phyloP scores from a whole-genome alignment of 2,888 invertebrate genomes.

The Napeogenes sylphis region DNA sequence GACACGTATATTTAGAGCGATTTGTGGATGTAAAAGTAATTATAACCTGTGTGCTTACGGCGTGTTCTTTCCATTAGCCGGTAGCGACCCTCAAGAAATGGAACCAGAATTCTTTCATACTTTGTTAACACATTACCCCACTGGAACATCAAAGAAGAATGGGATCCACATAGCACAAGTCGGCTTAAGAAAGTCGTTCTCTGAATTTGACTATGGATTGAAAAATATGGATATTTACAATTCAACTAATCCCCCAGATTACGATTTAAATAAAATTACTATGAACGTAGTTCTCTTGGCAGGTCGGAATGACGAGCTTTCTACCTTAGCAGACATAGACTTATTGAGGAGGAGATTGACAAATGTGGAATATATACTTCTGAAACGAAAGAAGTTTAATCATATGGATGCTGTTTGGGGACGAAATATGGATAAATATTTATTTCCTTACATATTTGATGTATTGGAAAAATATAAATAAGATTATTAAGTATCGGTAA shows the following conservation, averaged over 20 bases:
- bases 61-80: slow-evolving; percentile 64
- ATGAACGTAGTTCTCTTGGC: slow-evolving; percentile 56
- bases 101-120: slow-evolving; percentile 61
- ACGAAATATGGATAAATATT: slow-evolving; percentile 38
- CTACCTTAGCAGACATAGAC: slow-evolving; percentile 42
- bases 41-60: slow-evolving; percentile 35
- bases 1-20: slow-evolving; percentile 8
- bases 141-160: slow-evolving; percentile 40
- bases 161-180: slow-evolving; percentile 37
- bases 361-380: slow-evolving; percentile 39
- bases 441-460: slow-evolving; percentile 40
- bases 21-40: slow-evolving; percentile 31
- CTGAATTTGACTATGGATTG: slow-evolving; percentile 36
- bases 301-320: slow-evolving; percentile 72
- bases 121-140: slow-evolving; percentile 39
- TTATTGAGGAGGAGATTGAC: slow-evolving; percentile 35
- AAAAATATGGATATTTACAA: slow-evolving; percentile 34
- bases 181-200: slow-evolving; percentile 29
- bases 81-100: slow-evolving; percentile 70
- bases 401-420: slow-evolving; percentile 46
- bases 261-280: slow-evolving; percentile 37
- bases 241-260: slow-evolving; percentile 33
- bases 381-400: slow-evolving; percentile 39
- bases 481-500: not conserved
- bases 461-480: slow-evolving; percentile 28